Base-by-base conservation (phyloP, 2,888 invertebrate species). In the Volucella inflata region DNA sequence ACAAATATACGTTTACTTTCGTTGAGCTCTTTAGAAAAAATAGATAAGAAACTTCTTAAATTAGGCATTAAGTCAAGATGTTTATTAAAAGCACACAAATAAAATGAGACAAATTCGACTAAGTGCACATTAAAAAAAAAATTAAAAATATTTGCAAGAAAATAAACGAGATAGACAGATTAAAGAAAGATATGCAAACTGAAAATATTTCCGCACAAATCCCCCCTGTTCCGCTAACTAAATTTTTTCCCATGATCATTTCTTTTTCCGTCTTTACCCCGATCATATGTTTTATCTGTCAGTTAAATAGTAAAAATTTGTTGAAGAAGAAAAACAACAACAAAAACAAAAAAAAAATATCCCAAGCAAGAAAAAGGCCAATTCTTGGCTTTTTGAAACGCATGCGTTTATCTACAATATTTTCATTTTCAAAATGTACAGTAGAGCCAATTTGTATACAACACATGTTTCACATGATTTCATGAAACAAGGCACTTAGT, bases 121-220 rank as follows among this genome's bases (percentile, higher is more conserved):
- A 40, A 79, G 75, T 64, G 79, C 83, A 75, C 75, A 65, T 74
- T 75, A 74, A 46, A n/a, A 68, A 67, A 82, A 53, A 16, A 60
- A 16, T 46, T n/a, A 4, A 44, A 62, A 70, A 59, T 55, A 64
- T 64, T 38, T 51, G 50, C n/a, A 53, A 17, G 17, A 80, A 65
- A 74, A 48, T 11, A 48, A 75, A 51, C 57, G 51, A 71, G 71
- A 78, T 16, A 55, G 21, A 44, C 48, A 64, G 60, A 64, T 44
- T n/a, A 40, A 44, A 11, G 14, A 30, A 70, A 67, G 30, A 6
- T 21, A 51, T 83, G 82, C 78, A 72, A 83, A 74, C 67, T 44
- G 42, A 78, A 53, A 68, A 55, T 67, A 60, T 67, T 72, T 60
- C 59, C 70, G 38, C 68, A 10, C 21, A 30, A 30, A 30, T 6